phyloP scores from a whole-genome alignment of 2,888 invertebrate species.

The Cheilosia vernalis region DNA sequence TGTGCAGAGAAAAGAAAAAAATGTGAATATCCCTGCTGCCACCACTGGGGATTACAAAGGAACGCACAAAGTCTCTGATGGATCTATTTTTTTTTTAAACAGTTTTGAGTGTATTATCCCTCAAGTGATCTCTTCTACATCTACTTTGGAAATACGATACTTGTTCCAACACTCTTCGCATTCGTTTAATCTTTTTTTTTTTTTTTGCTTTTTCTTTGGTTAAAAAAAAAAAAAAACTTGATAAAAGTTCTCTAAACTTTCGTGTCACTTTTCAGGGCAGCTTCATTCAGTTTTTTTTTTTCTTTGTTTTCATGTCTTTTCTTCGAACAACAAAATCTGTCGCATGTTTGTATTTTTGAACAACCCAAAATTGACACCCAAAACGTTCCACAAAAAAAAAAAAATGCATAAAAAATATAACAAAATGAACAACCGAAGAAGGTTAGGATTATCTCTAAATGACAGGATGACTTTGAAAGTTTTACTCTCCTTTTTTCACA shows the following conservation, averaged over 20 bases:
- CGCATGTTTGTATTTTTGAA: conserved; percentile 56
- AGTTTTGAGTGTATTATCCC: conserved; percentile 71
- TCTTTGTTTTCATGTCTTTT: neutral
- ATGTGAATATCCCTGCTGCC: conserved; percentile 11
- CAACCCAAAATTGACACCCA: conserved; percentile 39
- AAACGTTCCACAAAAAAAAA: conserved; percentile 25
- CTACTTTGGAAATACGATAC: conserved; percentile 34
- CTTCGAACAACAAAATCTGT: conserved; percentile 59
- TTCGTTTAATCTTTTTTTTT: neutral
- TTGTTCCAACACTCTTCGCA: conserved; percentile 29
- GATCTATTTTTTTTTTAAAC: conserved; percentile 58
- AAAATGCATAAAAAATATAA: neutral
- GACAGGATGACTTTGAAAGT: conserved; percentile 65
- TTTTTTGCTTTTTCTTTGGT: neutral
- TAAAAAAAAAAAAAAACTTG: conserved; percentile 31
- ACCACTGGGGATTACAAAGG: conserved; percentile 55
- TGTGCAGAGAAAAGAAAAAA: neutral
- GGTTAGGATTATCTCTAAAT: conserved; percentile 63
- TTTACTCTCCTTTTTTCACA: conserved; percentile 7
- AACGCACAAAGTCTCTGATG: conserved; percentile 52
- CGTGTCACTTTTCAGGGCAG: conserved; percentile 35
- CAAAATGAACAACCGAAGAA: conserved; percentile 26
- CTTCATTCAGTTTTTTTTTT: neutral
- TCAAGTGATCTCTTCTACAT: conserved; percentile 62
- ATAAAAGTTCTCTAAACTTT: conserved; percentile 40